Conservation (phyloP, 1,140 invertebrate genomes). For the Drosophila punjabiensis region DNA sequence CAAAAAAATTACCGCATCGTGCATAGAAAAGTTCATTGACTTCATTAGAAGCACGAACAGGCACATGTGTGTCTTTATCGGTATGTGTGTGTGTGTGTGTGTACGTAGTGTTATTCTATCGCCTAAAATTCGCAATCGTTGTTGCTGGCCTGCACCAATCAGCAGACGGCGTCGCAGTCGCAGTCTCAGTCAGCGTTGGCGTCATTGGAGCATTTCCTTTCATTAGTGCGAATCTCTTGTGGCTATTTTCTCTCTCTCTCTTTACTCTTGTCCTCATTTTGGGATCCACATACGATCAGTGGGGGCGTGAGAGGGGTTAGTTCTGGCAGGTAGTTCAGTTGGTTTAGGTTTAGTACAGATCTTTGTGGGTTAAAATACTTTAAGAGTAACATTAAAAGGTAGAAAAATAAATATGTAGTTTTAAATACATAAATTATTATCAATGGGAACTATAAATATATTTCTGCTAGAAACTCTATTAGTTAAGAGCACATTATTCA, state of each 20-base stretch:
- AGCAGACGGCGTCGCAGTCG: slow-evolving; percentile 35
- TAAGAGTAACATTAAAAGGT: background rate
- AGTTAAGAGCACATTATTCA: too few species aligned
- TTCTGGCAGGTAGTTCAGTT: background rate
- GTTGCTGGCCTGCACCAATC: slow-evolving; percentile 76
- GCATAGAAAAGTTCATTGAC: slow-evolving; percentile 82
- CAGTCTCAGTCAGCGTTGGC: slow-evolving; percentile 36
- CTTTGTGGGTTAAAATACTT: background rate
- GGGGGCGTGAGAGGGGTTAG: background rate
- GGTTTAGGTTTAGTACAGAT: background rate
- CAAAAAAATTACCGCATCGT: slow-evolving; percentile 76
- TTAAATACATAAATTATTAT: background rate
- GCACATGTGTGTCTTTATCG: slow-evolving; percentile 42
- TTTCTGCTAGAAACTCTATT: too few species aligned
- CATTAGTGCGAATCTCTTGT: slow-evolving; percentile 25
- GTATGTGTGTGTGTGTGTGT: background rate
- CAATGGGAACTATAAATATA: too few species aligned
- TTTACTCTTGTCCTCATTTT: slow-evolving; percentile 46
- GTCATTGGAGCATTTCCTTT: slow-evolving; percentile 60
- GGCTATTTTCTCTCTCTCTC: slow-evolving; percentile 15
- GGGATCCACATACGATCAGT: slow-evolving; percentile 37
- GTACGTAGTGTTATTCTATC: slow-evolving; percentile 36
- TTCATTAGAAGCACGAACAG: slow-evolving; percentile 58
- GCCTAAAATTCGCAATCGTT: slow-evolving; percentile 38
- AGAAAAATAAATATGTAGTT: too few species aligned